phyloP scores from a whole-genome alignment of 2,113 vertebrate species.

The Columbina picui region DNA sequence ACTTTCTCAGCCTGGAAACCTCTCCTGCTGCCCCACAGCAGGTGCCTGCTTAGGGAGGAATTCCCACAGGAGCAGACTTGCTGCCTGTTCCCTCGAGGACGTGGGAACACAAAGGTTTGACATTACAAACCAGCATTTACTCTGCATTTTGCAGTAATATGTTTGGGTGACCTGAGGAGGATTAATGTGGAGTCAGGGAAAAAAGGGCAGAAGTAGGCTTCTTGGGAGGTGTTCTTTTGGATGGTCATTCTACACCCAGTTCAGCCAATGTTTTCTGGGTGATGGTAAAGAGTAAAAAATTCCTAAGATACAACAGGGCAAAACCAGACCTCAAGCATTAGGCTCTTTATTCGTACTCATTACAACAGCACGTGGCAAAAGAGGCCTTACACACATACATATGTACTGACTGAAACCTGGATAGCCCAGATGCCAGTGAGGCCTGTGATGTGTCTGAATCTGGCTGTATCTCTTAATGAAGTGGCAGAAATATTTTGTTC shows the following conservation, averaged over 20 bases:
- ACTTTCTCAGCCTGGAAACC: not conserved
- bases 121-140: not conserved
- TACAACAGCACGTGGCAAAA: not conserved
- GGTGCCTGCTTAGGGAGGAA: not conserved
- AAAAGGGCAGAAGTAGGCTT: not conserved
- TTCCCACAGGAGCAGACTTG: accelerated
- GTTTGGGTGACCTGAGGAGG: not conserved
- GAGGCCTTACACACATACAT: not conserved
- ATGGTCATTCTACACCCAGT: not conserved
- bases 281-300: not conserved
- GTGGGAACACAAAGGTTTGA: not conserved
- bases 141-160: not conserved
- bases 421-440: not conserved
- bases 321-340: not conserved
- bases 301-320: not conserved
- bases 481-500: not conserved
- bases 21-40: not conserved
- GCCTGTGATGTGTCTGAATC: not conserved
- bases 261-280: not conserved
- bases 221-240: not conserved
- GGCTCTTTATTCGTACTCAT: not conserved
- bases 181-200: not conserved
- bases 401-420: not conserved
- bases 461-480: not conserved
- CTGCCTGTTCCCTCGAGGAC: not conserved